Percentiles rank a stretch among this genome's conserved stretches.
Evolutionary conservation across 2,797 vertebrate species (phyloP).

Genomic region (Neostethus bicornis): DNA sequence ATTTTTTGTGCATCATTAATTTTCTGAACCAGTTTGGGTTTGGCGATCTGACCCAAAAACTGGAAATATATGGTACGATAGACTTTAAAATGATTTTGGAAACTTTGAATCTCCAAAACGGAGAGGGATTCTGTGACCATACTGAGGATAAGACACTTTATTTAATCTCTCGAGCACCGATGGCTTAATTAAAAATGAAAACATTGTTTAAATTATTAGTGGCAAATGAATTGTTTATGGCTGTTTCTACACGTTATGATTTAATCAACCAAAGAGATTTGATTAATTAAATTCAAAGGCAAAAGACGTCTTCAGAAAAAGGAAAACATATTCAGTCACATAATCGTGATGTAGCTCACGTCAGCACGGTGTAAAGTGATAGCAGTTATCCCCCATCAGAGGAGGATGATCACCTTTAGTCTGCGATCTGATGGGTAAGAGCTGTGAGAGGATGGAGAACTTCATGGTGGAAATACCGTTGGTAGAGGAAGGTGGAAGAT

Average conservation of each 20-base stretch:
- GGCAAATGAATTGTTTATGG: not conserved
- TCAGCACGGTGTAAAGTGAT: slow-evolving; percentile 20
- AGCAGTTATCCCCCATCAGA: slow-evolving; percentile 24
- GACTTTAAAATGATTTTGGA: not conserved
- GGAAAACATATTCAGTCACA: slow-evolving; percentile 12
- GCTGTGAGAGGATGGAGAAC: slow-evolving; percentile 3
- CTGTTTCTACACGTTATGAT: slow-evolving; percentile 1
- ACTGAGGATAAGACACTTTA: not conserved
- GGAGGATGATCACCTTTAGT: slow-evolving; percentile 20
- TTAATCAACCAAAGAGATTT: slow-evolving; percentile 12
- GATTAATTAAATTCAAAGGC: slow-evolving; percentile 3
- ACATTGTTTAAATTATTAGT: not conserved
- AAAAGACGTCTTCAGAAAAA: slow-evolving; percentile 14
- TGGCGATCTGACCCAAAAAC: too few species aligned
- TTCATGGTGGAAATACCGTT: slow-evolving; percentile 19
- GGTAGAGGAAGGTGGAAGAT: slow-evolving; percentile 51
- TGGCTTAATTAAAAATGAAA: not conserved
- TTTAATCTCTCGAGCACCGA: not conserved
- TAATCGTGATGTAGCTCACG: slow-evolving; percentile 3
- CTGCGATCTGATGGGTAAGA: slow-evolving; percentile 26
- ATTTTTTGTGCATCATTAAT: too few species aligned
- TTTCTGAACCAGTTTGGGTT: too few species aligned
- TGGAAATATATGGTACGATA: too few species aligned
- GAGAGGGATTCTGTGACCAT: not conserved
- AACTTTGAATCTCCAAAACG: not conserved